A percentile compares a stretch with the other conserved stretches of the same genome.
phyloP scores from a whole-genome alignment of 2,888 invertebrate genomes.

The Zaprionus bogoriensis region DNA sequence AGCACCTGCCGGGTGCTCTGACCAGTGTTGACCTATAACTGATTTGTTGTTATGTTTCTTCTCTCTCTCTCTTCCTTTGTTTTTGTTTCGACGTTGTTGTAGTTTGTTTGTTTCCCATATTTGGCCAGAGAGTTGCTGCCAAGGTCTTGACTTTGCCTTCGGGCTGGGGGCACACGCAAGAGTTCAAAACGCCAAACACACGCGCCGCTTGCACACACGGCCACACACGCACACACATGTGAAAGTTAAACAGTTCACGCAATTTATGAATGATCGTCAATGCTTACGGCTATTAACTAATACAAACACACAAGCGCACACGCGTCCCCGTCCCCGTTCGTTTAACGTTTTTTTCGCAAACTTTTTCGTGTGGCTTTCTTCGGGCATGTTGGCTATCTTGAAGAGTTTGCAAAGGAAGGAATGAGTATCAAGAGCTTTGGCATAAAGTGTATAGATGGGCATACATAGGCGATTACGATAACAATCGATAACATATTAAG shows the following conservation, averaged over 20 bases:
- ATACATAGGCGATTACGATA: too few relatives aligned
- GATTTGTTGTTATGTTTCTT: slow-evolving; percentile 28
- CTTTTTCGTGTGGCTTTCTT: slow-evolving; percentile 4
- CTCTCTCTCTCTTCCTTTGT: slow-evolving; percentile 21
- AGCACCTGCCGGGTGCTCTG: slow-evolving; percentile 50
- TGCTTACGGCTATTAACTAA: slow-evolving; percentile 68
- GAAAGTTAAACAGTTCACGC: slow-evolving; percentile 55
- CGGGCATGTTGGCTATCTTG: not conserved
- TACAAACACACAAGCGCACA: slow-evolving; percentile 33
- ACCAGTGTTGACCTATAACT: slow-evolving; percentile 70
- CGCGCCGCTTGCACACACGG: slow-evolving; percentile 17
- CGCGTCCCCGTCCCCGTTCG: slow-evolving; percentile 17
- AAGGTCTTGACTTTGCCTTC: slow-evolving; percentile 68
- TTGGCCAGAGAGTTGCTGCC: slow-evolving; percentile 35
- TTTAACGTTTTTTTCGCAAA: slow-evolving; percentile 36
- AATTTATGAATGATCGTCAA: slow-evolving; percentile 73
- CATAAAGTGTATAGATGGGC: too few relatives aligned
- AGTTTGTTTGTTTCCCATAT: slow-evolving; percentile 23
- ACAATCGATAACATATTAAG: too few relatives aligned
- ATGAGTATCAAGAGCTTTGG: not conserved
- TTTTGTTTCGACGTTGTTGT: slow-evolving; percentile 25
- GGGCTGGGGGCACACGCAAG: slow-evolving; percentile 51
- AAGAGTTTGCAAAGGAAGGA: not conserved
- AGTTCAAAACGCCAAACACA: slow-evolving; percentile 56
- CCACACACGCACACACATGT: slow-evolving; percentile 2